A percentile compares a stretch with the other conserved stretches of the same genome.
Evolutionary conservation across 2,797 vertebrate species (phyloP).

Genomic region (Enoplosus armatus): DNA sequence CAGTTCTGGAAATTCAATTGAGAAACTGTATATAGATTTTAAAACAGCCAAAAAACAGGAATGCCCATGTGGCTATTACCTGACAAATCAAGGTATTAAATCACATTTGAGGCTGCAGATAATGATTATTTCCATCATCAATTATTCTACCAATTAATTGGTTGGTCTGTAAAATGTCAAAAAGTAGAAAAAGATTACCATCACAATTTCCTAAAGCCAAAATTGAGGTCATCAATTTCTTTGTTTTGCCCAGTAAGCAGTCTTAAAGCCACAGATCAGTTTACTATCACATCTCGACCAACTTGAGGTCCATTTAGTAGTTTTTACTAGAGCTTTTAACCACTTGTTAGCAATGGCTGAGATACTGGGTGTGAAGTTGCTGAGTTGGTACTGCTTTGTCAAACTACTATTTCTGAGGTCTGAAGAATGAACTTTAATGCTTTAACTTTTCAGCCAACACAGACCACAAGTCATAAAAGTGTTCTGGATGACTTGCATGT

Average conservation of each 20-base stretch:
- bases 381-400: no score
- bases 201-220: not conserved
- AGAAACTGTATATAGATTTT: not conserved
- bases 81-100: not conserved
- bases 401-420: not conserved
- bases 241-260: not conserved
- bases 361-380: no score
- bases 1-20: slow-evolving; percentile 11
- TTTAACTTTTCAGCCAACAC: not conserved
- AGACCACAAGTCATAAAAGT: slow-evolving; percentile 1
- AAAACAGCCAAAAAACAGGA: no score
- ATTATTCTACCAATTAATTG: no score
- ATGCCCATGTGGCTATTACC: not conserved
- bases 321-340: not conserved
- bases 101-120: not conserved
- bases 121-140: not conserved
- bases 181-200: not conserved
- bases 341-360: no score
- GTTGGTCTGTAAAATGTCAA: not conserved
- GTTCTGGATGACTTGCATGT: not conserved
- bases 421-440: not conserved
- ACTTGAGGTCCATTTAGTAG: not conserved
- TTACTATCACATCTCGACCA: not conserved
- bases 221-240: not conserved
- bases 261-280: not conserved